phyloP scores from a whole-genome alignment of 2,113 vertebrate species.

The Empidonax alnorum region DNA sequence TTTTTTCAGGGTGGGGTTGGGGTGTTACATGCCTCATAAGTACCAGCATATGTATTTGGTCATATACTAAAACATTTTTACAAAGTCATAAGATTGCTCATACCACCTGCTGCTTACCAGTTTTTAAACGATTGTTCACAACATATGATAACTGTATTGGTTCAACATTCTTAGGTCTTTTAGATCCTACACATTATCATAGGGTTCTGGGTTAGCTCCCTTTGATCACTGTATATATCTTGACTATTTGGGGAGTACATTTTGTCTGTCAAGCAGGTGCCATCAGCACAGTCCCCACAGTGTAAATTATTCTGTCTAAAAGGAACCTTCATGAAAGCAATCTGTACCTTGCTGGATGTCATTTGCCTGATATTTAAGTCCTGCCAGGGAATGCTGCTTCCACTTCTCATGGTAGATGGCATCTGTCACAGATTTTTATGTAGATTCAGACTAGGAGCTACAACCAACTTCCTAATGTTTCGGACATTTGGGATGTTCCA shows the following conservation, averaged over 20 bases:
- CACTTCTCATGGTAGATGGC: background rate
- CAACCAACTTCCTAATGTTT: background rate
- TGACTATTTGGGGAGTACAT: background rate
- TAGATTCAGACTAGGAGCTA: background rate
- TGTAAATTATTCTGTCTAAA: background rate
- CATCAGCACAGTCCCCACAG: background rate
- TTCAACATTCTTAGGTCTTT: background rate
- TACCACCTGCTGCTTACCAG: background rate
- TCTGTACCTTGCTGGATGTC: background rate
- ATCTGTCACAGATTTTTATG: background rate
- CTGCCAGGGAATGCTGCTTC: background rate
- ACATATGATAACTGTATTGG: background rate
- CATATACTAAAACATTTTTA: background rate
- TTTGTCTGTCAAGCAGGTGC: background rate
- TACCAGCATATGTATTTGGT: background rate
- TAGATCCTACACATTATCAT: fast-evolving
- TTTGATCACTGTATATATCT: background rate
- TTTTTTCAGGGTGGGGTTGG: background rate
- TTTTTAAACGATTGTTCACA: background rate
- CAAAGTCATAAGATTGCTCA: background rate
- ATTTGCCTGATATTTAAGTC: background rate
- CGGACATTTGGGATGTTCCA: too few species aligned
- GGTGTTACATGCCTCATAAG: background rate
- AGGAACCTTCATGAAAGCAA: background rate
- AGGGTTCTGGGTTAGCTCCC: background rate